Evolutionary conservation across 1,140 invertebrate species (phyloP).

Genomic region (Bombus balteatus): DNA sequence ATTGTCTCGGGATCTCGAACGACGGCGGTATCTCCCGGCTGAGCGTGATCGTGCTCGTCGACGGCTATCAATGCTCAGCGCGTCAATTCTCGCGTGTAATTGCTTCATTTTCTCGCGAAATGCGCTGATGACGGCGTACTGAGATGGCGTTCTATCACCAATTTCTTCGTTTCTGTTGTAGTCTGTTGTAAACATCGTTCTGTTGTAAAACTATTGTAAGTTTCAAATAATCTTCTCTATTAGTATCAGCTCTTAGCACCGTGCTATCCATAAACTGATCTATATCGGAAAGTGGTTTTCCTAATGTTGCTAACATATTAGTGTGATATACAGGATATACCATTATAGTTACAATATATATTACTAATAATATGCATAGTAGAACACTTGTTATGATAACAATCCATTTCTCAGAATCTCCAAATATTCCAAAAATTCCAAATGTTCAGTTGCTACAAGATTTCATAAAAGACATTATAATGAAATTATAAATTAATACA

Average conservation of each 20-base stretch:
- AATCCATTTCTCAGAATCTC: conserved; percentile 73
- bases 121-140: no score
- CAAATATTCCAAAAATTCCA: conserved; percentile 58
- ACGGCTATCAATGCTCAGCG: no score
- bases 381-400: conserved; percentile 71
- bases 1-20: no score
- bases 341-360: conserved; percentile 71
- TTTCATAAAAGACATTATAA: conserved; percentile 26
- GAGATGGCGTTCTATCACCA: no score
- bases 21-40: no score
- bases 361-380: conserved; percentile 68
- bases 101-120: no score
- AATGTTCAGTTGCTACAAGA: conserved; percentile 65
- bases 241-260: conserved; percentile 82
- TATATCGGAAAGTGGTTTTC: conserved; percentile 73
- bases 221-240: conserved; percentile 86
- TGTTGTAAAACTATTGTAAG: conserved; percentile 83
- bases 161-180: no score
- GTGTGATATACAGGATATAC: conserved; percentile 71
- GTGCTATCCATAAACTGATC: conserved; percentile 77
- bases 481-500: conserved; percentile 22
- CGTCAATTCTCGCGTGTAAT: no score
- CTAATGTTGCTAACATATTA: conserved; percentile 71
- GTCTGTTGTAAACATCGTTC: no score
- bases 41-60: no score